These are phyloP conservation scores for Nothocercus julius DNA, from an alignment of 2,113 vertebrate genomes.

Conservation along the genomic window DNA sequence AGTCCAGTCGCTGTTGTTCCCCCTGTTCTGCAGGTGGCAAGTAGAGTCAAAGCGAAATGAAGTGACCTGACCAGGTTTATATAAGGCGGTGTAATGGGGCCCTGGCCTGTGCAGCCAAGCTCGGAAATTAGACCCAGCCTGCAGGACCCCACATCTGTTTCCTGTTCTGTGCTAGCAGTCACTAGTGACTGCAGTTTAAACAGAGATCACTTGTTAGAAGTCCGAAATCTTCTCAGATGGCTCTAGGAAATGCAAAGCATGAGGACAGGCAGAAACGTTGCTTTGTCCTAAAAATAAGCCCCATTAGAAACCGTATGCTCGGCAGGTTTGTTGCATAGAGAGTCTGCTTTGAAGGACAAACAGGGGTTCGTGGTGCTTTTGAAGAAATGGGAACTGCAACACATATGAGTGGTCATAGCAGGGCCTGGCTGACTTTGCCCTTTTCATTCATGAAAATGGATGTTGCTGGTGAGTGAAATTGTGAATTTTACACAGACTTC, in stretches of 20 bases:
- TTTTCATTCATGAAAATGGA: constrained; percentile 39
- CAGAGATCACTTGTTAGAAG: not conserved
- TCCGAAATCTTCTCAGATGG: not conserved
- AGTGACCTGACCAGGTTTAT: not conserved
- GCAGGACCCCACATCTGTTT: not conserved
- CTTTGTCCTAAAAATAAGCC: not conserved
- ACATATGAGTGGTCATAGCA: not conserved
- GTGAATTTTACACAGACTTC: constrained; percentile 8
- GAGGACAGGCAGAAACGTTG: not conserved
- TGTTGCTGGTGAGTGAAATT: not conserved
- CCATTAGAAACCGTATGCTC: not conserved
- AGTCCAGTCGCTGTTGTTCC: not conserved
- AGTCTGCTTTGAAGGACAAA: not conserved
- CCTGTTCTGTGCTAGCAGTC: not conserved
- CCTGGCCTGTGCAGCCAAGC: not conserved
- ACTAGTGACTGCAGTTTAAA: not conserved
- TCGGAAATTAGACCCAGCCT: not conserved
- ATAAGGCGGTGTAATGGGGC: rapidly evolving
- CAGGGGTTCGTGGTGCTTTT: not conserved
- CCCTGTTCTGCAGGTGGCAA: not conserved
- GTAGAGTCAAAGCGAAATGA: rapidly evolving
- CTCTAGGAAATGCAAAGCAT: not conserved
- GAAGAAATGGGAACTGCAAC: not conserved
- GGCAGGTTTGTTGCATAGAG: not conserved
- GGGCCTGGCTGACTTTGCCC: not conserved